Evolutionary conservation across 2,888 invertebrate species (phyloP).

Genomic region (Pomacea canaliculata): DNA sequence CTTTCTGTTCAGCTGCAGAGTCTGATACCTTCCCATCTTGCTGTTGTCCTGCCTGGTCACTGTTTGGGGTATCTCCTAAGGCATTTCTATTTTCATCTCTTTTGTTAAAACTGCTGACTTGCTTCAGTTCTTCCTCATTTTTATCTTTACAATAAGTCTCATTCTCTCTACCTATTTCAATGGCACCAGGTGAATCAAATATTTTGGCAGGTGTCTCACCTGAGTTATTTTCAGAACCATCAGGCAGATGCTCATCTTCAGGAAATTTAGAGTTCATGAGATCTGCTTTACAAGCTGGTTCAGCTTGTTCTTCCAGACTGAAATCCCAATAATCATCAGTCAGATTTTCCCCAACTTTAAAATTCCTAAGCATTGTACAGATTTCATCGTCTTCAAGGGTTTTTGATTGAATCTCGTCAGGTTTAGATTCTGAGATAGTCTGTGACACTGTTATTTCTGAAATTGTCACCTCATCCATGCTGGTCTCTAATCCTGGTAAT

Average conservation of each 20-base stretch:
- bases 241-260: neutral
- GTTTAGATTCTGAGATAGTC: too few species aligned
- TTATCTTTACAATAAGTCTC: too few species aligned
- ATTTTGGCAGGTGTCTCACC: neutral
- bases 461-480: too few species aligned
- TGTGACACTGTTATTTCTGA: too few species aligned
- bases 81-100: conserved; percentile 1
- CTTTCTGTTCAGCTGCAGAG: too few species aligned
- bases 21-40: too few species aligned
- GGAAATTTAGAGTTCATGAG: too few species aligned
- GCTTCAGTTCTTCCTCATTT: neutral
- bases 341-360: conserved; percentile 7
- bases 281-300: neutral
- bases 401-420: too few species aligned
- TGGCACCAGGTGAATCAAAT: too few species aligned
- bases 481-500: too few species aligned
- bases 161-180: too few species aligned
- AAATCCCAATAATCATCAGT: conserved; percentile 16
- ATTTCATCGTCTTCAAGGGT: too few species aligned
- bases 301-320: neutral
- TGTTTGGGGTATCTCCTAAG: neutral
- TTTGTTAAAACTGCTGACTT: neutral
- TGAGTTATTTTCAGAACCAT: neutral
- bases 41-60: neutral
- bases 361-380: neutral